Percentiles rank a stretch among this genome's conserved stretches.
These are phyloP conservation scores for Malaclemys terrapin DNA, from an alignment of 2,113 vertebrate genomes.

Conservation along the genomic window DNA sequence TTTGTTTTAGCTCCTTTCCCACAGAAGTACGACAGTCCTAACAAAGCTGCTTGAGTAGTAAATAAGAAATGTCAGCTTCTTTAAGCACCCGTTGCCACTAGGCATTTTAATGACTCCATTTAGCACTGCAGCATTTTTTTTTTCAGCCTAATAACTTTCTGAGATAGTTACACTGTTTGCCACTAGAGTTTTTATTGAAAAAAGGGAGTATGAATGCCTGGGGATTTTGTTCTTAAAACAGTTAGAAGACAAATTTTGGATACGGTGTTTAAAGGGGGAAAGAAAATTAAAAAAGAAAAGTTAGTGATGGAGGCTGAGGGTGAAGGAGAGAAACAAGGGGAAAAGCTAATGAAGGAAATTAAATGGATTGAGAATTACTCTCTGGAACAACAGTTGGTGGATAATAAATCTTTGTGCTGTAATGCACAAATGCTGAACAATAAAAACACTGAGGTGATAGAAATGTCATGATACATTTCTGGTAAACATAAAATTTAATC, in stretches of 20 bases:
- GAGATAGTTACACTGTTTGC: conserved; percentile 50
- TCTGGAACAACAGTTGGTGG: conserved; percentile 23
- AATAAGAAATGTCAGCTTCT: conserved; percentile 46
- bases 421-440: conserved; percentile 19
- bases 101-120: conserved; percentile 66
- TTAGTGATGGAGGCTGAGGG: conserved; percentile 32
- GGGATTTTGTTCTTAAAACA: conserved; percentile 57
- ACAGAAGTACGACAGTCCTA: conserved; percentile 24
- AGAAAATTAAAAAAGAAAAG: conserved; percentile 55
- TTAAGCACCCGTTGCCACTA: conserved; percentile 25
- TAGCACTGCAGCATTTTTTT: conserved; percentile 39
- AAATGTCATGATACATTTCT: conserved; percentile 12
- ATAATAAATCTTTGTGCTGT: conserved; percentile 46
- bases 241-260: neutral
- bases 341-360: conserved; percentile 59
- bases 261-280: conserved; percentile 35
- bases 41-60: conserved; percentile 35
- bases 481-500: neutral
- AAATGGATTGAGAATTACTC: conserved; percentile 50
- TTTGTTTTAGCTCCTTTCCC: conserved; percentile 26
- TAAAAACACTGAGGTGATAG: neutral
- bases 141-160: conserved; percentile 62
- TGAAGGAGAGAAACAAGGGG: conserved; percentile 58
- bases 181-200: conserved; percentile 49
- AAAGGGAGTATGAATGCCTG: conserved; percentile 27